Percentiles rank a stretch among this genome's conserved stretches.
Evolutionary conservation across 2,888 invertebrate genomes (phyloP).

Genomic region (Napeogenes sylphis): DNA sequence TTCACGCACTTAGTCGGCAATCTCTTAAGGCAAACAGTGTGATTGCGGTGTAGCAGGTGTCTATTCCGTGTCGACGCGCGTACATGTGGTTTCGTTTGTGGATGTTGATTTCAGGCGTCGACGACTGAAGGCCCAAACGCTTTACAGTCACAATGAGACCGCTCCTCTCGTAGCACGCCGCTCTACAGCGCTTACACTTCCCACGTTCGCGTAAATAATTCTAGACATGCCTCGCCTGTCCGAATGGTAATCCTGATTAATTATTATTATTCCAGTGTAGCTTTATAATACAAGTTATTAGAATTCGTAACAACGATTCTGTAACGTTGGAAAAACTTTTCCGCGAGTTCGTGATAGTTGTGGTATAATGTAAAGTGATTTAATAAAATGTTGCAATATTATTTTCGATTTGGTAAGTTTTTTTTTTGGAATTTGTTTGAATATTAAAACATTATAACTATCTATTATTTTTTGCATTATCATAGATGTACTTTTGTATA

Average conservation of each 20-base stretch:
- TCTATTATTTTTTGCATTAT: neutral
- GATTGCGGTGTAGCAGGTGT: conserved; percentile 9
- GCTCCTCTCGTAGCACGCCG: conserved; percentile 51
- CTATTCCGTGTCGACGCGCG: conserved; percentile 7
- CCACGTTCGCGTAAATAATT: conserved; percentile 48
- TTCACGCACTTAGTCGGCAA: no score
- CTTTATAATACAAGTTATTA: conserved; percentile 37
- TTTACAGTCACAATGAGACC: conserved; percentile 51
- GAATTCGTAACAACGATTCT: conserved; percentile 29
- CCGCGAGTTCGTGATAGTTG: conserved; percentile 8
- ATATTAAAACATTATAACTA: neutral
- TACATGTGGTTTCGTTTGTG: conserved; percentile 14
- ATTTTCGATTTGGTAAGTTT: neutral
- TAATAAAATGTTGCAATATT: neutral
- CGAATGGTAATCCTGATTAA: conserved; percentile 47
- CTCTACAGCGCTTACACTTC: conserved; percentile 29
- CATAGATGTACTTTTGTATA: no score
- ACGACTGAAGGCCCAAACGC: conserved; percentile 8
- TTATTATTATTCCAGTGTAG: conserved; percentile 41
- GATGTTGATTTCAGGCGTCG: conserved; percentile 13
- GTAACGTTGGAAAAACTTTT: neutral
- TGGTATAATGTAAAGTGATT: neutral
- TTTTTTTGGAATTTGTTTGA: neutral
- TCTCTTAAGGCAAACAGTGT: neutral
- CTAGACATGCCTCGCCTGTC: conserved; percentile 38